Evolutionary conservation across 2,113 vertebrate species (phyloP), one percentile per base, ranked within the genome.

Genomic region (Willisornis vidua): DNA sequence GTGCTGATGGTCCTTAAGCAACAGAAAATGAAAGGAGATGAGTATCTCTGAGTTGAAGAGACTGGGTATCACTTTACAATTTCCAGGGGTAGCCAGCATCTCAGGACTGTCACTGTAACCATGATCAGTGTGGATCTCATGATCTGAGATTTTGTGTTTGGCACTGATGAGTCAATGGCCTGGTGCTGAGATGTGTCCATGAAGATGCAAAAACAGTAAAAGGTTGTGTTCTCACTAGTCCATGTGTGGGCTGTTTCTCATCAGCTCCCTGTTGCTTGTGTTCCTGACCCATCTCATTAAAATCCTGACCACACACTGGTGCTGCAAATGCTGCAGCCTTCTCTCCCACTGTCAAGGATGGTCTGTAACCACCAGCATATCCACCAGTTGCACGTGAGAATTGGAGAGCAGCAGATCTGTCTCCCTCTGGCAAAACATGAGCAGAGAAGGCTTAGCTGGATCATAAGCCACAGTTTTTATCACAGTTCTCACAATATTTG

Each of bases 181-280:
- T 0, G 0, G 19, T n/a, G 18, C 20, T n/a, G 14, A 43, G 31
- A 37, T 19, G 7, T 13, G 22, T 22, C 81, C 39, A 15, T 0
- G 3, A 75, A 76, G 48, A 41, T 20, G 41, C 37, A 84, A 72
- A 85, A 77, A 0, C 22, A 70, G 33, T 8, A 37, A 62, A 46
- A 88, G 0, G 2, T 57, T 49, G 10, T 79, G 39, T 72, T 87
- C 31, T 68, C 19, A 37, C 24, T 22, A 31, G 22, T 51, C n/a
- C 4, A 13, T n/a, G 3, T 3, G 4, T 15, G 43, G 8, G 16
- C 33, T 86, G 4, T 29, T 87, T 43, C 68, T 63, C 39, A 66
- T 33, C 45, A 45, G 0, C 43, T 81, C 65, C 43, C 43, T 29
- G 12, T 61, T 75, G 48, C 26, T 67, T 35, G 12, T 74, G 26